A percentile compares a stretch with the other conserved stretches of the same genome.
Evolutionary conservation across 2,113 vertebrate species (phyloP).

Genomic region (Eolophus roseicapilla): DNA sequence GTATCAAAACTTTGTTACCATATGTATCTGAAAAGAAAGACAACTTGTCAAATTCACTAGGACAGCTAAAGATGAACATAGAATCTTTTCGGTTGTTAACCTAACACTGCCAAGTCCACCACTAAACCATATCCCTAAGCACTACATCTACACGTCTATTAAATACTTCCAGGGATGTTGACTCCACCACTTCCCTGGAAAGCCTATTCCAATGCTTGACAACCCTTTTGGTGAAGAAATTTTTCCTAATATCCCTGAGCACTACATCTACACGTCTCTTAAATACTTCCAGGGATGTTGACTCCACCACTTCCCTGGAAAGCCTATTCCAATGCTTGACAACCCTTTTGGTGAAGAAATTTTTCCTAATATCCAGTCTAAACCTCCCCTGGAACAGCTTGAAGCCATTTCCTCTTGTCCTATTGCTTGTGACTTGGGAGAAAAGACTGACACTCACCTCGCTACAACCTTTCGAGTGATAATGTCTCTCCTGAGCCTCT

Average conservation of each 20-base stretch:
- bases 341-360: neutral
- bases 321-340: neutral
- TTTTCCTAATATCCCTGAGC: neutral
- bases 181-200: neutral
- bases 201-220: neutral
- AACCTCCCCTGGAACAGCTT: neutral
- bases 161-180: neutral
- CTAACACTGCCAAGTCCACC: neutral
- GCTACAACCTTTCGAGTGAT: rapidly evolving
- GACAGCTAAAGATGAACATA: neutral
- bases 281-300: neutral
- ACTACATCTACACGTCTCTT: neutral
- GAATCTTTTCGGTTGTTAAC: neutral
- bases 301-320: neutral
- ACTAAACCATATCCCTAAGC: neutral
- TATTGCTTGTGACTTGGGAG: neutral
- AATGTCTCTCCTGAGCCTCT: neutral
- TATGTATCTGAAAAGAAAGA: neutral
- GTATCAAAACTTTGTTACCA: neutral
- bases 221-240: neutral
- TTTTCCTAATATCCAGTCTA: neutral
- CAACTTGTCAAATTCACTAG: neutral
- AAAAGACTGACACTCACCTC: rapidly evolving
- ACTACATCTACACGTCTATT: neutral
- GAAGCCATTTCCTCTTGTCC: neutral